Percentiles rank a stretch among this genome's conserved stretches.
Conservation (phyloP, 2,113 vertebrate genomes). For the Danio rerio region DNA sequence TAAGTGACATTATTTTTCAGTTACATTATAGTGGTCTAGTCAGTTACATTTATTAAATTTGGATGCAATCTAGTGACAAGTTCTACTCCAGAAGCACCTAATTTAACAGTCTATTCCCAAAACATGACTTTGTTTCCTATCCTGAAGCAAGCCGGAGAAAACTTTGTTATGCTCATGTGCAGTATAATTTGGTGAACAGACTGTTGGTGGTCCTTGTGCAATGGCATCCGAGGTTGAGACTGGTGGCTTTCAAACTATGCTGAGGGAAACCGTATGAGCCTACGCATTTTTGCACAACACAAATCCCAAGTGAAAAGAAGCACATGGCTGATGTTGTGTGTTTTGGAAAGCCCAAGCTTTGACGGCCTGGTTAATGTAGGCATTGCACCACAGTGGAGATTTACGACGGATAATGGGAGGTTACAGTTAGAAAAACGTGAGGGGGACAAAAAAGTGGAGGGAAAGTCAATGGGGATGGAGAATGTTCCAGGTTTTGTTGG, state of each 20-base stretch:
- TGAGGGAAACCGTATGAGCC: background rate
- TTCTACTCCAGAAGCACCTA: background rate
- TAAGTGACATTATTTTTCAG: too few relatives aligned
- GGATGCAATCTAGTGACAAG: background rate
- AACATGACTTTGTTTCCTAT: background rate
- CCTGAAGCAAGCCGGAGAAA: background rate
- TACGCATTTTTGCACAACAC: slow-evolving; percentile 1
- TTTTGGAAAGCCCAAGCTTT: background rate
- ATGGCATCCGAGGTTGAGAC: background rate
- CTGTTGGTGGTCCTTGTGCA: background rate
- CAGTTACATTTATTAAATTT: too few relatives aligned
- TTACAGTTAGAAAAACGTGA: background rate
- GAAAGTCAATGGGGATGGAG: background rate
- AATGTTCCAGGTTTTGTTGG: background rate
- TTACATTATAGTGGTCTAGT: too few relatives aligned
- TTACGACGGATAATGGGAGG: slow-evolving; percentile 18
- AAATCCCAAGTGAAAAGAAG: background rate
- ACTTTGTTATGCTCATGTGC: background rate
- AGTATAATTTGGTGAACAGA: background rate
- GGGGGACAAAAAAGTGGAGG: background rate
- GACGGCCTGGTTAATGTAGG: background rate
- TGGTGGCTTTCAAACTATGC: background rate
- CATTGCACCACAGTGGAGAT: slow-evolving; percentile 5
- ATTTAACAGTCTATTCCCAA: background rate
- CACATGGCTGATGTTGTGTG: background rate